Evolutionary conservation across 2,888 invertebrate species (phyloP).

Genomic region (Caenorhabditis sp.): DNA sequence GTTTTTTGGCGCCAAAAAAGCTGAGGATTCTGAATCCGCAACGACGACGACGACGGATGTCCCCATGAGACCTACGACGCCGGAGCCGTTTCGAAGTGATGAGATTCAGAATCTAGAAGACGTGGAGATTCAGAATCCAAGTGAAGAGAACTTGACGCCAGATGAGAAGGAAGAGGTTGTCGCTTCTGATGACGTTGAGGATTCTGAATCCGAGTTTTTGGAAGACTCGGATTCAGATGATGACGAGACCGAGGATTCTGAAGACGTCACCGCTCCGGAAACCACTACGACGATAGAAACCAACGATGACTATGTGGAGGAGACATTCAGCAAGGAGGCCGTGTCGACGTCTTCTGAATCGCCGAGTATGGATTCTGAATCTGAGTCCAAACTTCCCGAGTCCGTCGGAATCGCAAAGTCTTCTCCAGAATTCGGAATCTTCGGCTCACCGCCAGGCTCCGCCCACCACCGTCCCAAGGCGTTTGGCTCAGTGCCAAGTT

Average conservation of each 20-base stretch:
- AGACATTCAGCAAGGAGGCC: slow-evolving; percentile 36
- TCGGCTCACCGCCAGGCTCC: not conserved
- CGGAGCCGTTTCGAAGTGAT: slow-evolving; percentile 32
- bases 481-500: slow-evolving; percentile 22
- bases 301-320: slow-evolving; percentile 43
- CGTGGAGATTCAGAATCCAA: slow-evolving; percentile 8
- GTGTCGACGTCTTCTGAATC: not conserved
- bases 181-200: not conserved
- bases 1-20: slow-evolving; percentile 22
- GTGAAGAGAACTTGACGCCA: not conserved
- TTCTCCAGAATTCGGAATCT: not conserved
- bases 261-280: slow-evolving; percentile 1
- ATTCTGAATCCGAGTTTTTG: not conserved
- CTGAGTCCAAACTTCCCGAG: slow-evolving; percentile 16
- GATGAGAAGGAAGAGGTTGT: not conserved
- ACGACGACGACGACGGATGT: not conserved
- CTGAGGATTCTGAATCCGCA: not conserved
- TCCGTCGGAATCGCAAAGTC: slow-evolving; percentile 28
- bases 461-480: not conserved
- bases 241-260: not conserved
- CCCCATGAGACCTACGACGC: slow-evolving; percentile 26
- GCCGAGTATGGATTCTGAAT: too few species aligned
- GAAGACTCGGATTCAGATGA: slow-evolving; percentile 11
- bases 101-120: slow-evolving; percentile 28
- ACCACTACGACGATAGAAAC: slow-evolving; percentile 34